A percentile compares a stretch with the other conserved stretches of the same genome.
phyloP scores from a whole-genome alignment of 2,797 vertebrate species.

The Lerista edwardsae region DNA sequence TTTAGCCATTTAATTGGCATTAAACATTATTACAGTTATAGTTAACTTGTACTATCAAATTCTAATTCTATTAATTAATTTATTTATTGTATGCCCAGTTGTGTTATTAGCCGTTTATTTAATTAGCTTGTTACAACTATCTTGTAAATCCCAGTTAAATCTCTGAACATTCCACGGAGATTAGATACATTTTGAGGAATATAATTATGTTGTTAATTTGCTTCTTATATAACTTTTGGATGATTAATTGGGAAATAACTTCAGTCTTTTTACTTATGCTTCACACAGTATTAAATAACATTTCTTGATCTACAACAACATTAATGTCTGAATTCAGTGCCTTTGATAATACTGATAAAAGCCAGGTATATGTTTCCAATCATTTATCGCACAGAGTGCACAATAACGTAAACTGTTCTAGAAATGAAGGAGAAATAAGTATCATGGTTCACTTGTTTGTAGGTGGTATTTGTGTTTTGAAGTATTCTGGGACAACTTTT shows the following conservation, averaged over 20 bases:
- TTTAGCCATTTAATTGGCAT: conserved; percentile 48
- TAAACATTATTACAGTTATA: conserved; percentile 52
- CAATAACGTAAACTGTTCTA: neutral
- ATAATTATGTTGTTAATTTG: neutral
- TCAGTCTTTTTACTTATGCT: conserved; percentile 19
- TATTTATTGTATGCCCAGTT: conserved; percentile 44
- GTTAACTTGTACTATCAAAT: conserved; percentile 49
- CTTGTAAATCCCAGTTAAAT: conserved; percentile 42
- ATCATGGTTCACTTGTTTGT: neutral
- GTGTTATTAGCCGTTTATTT: conserved; percentile 41
- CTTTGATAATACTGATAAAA: neutral
- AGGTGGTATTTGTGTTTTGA: too few relatives aligned
- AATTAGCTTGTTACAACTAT: conserved; percentile 53
- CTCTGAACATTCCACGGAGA: conserved; percentile 36
- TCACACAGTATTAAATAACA: conserved; percentile 11
- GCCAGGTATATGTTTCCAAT: neutral
- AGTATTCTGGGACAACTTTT: too few relatives aligned
- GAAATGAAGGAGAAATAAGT: neutral
- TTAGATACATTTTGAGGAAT: neutral
- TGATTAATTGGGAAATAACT: conserved; percentile 19
- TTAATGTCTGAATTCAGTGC: neutral
- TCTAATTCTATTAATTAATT: conserved; percentile 40
- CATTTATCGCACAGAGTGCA: neutral
- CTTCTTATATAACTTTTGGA: neutral
- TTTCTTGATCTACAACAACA: neutral